Evolutionary conservation across 2,113 vertebrate genomes (phyloP), one percentile per base, ranked within the genome.

Genomic region (Hyla sarda): DNA sequence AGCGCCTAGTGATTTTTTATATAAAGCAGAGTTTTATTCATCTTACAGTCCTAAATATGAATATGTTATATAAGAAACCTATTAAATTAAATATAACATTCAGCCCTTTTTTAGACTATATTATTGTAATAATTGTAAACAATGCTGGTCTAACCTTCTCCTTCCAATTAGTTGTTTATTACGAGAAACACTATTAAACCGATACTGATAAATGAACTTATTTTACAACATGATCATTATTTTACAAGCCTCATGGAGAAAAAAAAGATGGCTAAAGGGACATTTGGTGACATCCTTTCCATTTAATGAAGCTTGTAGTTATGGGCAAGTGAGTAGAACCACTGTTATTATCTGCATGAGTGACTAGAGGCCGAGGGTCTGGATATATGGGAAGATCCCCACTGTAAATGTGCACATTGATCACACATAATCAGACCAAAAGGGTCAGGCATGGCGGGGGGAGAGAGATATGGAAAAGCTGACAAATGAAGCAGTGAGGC

Each of bases 271-370:
- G 91, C 91, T 90, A 92, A 92, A 94, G 91, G 89, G 91, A 92
- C 92, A 94, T 94, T 91, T 23, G 90, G 93, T 95, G 93, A 95
- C 93, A 95, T 93, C 93, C 92, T 90, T 90, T 90, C 88, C 92
- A 93, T 91, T 94, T 95, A 96, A 96, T 94, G 94, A 95, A 93
- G 94, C 95, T 93, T 93, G 91, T 92, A 92, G 92, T 93, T 93
- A 91, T 75, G 93, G 93, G 92, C 94, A 95, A 95, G 93, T 93
- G 92, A 90, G 91, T 93, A 88, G 88, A 93, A 94, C 89, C 91
- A 92, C 93, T 13, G 89, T 95, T 95, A 96, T 96, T 96, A 95
- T 95, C 93, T 92, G 95, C 94, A 93, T 95, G 95, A 95, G 89
- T 86, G 90, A 91, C 88, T 89, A 92, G 92, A 89, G 93, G 92